Base-by-base conservation (phyloP, 2,113 vertebrate species). In the Hymenochirus boettgeri region DNA sequence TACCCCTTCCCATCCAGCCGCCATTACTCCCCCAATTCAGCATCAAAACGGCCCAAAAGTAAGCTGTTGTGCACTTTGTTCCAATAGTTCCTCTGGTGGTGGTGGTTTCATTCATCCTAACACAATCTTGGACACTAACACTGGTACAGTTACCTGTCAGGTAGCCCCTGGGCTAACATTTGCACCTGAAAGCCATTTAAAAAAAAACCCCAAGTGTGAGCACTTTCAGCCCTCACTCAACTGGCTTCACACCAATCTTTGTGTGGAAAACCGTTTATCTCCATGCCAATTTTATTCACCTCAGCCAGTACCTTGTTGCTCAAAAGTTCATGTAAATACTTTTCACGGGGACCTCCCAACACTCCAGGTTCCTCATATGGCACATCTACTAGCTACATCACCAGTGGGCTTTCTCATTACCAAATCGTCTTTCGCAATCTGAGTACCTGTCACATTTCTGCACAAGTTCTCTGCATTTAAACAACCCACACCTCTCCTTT, bases 61-160 rank as follows among this genome's bases (percentile, higher is more conserved):
- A 96, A 99, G 95, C 92, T 83, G 87, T 73, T 95, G 92, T 79
- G 77, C 89, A 74, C 89, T 83, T 77, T 94, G 92, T 76, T 81
- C 87, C 73, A 86, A 82, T 76, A 82, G 59, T 51, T 31, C 86
- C 42, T 56, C 85, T 29, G n/a, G 76, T 71, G 75, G 79, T 47
- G 70, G 77, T 39, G 73, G 80, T 62, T 81, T 92, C 79, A 67
- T 89, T 83, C 83, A 82, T 73, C 62, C 80, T 62, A 76, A 85
- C 74, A 62, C 85, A 54, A 37, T 88, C 73, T 70, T 89, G 77
- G 88, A 90, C 79, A 72, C 82, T 72, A n/a, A n/a, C n/a, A n/a
- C n/a, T n/a, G 80, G 81, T 70, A 87, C 85, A 3, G 75, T 89
- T 76, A 88, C 84, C 15, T 91, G 91, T 80, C 89, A 91, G 75